Percentiles rank a stretch among this genome's conserved stretches.
Evolutionary conservation across 2,888 invertebrate genomes (phyloP).

Genomic region (Anarsia innoxiella): DNA sequence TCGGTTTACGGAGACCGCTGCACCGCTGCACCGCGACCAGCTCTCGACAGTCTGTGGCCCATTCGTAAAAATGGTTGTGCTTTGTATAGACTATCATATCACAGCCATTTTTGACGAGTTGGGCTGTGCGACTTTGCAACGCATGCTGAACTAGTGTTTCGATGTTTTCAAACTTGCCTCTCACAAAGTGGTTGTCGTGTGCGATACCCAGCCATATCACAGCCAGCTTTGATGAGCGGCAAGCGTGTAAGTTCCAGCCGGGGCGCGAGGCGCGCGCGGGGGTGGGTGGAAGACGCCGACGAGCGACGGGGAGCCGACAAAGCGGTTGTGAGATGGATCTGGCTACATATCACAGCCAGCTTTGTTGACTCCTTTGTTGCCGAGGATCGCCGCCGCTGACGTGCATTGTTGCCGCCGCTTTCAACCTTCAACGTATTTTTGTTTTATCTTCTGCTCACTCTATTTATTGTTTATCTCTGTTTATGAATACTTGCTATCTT

Average conservation of each 20-base stretch:
- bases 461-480: too few species aligned
- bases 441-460: too few species aligned
- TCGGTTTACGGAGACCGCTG: conserved; percentile 73
- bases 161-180: conserved; percentile 77
- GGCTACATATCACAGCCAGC: conserved; percentile 97
- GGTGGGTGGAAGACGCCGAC: not conserved
- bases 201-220: conserved; percentile 87
- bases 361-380: conserved; percentile 42
- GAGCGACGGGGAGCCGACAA: conserved; percentile 75
- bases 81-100: conserved; percentile 83
- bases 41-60: conserved; percentile 46
- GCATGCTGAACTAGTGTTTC: too few species aligned
- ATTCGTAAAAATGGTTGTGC: conserved; percentile 89
- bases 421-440: too few species aligned
- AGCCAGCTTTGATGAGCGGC: conserved; percentile 99
- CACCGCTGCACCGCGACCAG: conserved; percentile 12
- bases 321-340: conserved; percentile 89
- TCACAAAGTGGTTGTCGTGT: conserved; percentile 95
- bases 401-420: too few species aligned
- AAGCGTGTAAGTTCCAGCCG: conserved; percentile 17
- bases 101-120: conserved; percentile 98
- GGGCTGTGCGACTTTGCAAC: conserved; percentile 72
- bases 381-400: conserved; percentile 2
- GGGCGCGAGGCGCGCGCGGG: not conserved
- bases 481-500: too few species aligned